Conservation (phyloP, 2,888 invertebrate genomes). For the Exocentrus adspersus region DNA sequence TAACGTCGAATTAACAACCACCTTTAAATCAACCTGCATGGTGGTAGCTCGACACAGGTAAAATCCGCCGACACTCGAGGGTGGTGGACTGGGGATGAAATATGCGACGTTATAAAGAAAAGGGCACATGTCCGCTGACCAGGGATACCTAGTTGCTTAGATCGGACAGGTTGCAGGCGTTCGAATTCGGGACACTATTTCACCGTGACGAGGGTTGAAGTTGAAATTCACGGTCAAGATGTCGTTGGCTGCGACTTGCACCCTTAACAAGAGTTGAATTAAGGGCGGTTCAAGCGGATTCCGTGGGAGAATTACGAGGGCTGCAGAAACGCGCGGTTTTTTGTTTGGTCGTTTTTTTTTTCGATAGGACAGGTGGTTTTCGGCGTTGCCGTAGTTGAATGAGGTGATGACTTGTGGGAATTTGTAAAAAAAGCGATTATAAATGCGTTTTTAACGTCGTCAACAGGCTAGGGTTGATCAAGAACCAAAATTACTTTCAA, state of each 20-base stretch:
- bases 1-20: constrained; percentile 11
- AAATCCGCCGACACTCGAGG: constrained; percentile 16
- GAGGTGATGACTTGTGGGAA: constrained; percentile 12
- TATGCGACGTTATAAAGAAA: constrained; percentile 36
- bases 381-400: not conserved
- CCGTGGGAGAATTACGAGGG: constrained; percentile 40
- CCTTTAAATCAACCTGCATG: constrained; percentile 8
- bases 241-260: constrained; percentile 21
- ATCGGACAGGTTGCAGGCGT: constrained; percentile 58
- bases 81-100: constrained; percentile 19
- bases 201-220: constrained; percentile 62
- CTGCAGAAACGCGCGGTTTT: constrained; percentile 8
- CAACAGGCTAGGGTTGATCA: too few relatives aligned
- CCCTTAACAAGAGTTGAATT: constrained; percentile 18
- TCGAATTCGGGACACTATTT: constrained; percentile 47
- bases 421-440: not conserved
- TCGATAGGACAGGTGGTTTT: constrained; percentile 15
- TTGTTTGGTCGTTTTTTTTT: not conserved
- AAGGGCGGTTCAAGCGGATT: constrained; percentile 41
- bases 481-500: too few relatives aligned
- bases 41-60: constrained; percentile 24
- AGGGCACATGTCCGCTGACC: constrained; percentile 48
- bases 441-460: too few relatives aligned
- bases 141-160: constrained; percentile 48
- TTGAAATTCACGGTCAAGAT: constrained; percentile 54